Evolutionary conservation across 2,113 vertebrate species (phyloP).

Genomic region (Oreotrochilus melanogaster): DNA sequence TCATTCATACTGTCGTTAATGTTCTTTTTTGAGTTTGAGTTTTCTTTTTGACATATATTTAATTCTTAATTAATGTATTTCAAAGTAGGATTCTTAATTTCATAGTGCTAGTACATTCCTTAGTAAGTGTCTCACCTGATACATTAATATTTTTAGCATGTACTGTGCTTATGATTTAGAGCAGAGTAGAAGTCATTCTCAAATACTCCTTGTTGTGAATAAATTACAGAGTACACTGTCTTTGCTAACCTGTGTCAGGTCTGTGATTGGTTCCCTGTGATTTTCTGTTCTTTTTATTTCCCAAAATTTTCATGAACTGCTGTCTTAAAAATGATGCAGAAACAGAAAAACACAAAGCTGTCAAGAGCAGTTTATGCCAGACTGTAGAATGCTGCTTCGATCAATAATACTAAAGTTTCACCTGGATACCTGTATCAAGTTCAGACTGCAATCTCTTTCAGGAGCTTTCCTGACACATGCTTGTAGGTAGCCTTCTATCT

Average conservation of each 20-base stretch:
- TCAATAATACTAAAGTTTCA: slow-evolving; percentile 2
- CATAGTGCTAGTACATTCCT: not conserved
- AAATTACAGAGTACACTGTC: not conserved
- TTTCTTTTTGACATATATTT: not conserved
- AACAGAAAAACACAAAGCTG: not conserved
- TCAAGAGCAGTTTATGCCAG: not conserved
- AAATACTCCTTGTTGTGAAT: not conserved
- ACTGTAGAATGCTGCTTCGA: not conserved
- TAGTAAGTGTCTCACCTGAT: not conserved
- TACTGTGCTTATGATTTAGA: not conserved
- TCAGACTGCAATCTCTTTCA: not conserved
- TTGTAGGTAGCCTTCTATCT: not conserved
- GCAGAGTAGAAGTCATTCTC: not conserved
- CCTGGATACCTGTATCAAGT: not conserved
- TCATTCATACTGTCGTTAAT: not conserved
- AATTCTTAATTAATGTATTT: not conserved
- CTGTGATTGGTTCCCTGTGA: not conserved
- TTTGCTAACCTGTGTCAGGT: not conserved
- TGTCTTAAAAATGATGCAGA: not conserved
- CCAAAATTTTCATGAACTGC: not conserved
- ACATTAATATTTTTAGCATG: not conserved
- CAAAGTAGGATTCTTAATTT: not conserved
- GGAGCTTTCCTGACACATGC: not conserved
- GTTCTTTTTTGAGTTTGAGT: not conserved
- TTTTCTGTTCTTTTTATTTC: not conserved